phyloP scores from a whole-genome alignment of 2,113 vertebrate species.

The Artemisiospiza belli region DNA sequence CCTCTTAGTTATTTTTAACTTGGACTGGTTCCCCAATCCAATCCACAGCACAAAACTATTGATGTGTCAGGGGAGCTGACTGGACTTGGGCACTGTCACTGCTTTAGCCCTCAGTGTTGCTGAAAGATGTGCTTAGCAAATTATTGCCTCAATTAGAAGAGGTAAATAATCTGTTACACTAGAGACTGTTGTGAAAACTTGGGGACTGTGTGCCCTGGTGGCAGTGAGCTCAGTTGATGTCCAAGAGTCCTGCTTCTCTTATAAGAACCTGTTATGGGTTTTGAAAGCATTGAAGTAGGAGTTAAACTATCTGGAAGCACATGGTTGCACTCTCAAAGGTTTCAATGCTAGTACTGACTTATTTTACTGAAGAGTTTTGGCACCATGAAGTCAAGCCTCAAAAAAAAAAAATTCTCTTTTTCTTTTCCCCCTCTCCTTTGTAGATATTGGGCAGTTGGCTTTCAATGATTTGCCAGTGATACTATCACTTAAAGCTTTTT shows the following conservation, averaged over 20 bases:
- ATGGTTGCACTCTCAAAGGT: neutral
- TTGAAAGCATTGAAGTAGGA: neutral
- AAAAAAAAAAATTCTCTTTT: no score
- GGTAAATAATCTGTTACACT: fast-evolving
- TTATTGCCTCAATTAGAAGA: neutral
- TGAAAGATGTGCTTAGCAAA: neutral
- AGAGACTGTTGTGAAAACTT: neutral
- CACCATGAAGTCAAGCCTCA: neutral
- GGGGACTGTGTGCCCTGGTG: neutral
- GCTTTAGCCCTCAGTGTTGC: neutral
- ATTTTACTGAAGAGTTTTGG: neutral
- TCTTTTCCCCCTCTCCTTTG: neutral
- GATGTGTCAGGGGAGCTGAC: neutral
- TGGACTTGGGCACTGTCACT: neutral
- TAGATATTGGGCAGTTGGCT: neutral
- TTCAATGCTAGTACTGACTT: neutral
- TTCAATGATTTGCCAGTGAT: neutral
- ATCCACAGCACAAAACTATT: neutral
- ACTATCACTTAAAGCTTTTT: neutral
- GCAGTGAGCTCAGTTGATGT: neutral
- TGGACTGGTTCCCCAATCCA: neutral
- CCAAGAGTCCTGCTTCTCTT: neutral
- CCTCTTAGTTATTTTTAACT: neutral
- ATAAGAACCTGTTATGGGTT: neutral
- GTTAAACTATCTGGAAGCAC: neutral